phyloP scores from a whole-genome alignment of 1,140 invertebrate genomes.

The Pectinophora gossypiella region DNA sequence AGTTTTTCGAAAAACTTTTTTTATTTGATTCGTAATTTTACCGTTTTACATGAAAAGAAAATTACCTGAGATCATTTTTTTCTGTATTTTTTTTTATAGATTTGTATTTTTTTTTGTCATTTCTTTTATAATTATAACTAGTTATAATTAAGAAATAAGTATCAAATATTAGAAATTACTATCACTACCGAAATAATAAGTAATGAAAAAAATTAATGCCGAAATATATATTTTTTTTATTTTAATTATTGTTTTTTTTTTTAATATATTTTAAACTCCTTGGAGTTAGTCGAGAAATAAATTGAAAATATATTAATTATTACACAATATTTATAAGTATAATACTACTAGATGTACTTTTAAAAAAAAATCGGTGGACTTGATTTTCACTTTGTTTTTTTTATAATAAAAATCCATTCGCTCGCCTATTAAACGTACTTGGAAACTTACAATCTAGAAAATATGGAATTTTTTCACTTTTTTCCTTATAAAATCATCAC shows the following conservation, averaged over 20 bases:
- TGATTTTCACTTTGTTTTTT: slow-evolving; percentile 13
- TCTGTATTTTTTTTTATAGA: slow-evolving; percentile 27
- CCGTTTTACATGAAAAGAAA: slow-evolving; percentile 5
- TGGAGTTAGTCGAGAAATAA: slow-evolving; percentile 13
- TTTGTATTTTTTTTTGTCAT: slow-evolving; percentile 34
- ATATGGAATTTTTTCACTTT: slow-evolving; percentile 17
- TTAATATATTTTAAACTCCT: slow-evolving; percentile 11
- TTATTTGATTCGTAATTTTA: not conserved
- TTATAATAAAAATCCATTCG: not conserved
- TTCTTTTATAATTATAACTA: slow-evolving; percentile 23
- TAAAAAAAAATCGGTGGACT: slow-evolving; percentile 24
- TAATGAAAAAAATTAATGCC: slow-evolving; percentile 18
- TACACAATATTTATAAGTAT: slow-evolving; percentile 3
- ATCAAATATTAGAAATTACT: slow-evolving; percentile 15
- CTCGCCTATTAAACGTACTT: not conserved
- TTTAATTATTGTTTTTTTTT: slow-evolving; percentile 13
- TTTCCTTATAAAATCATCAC: slow-evolving; percentile 18
- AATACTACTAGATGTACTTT: slow-evolving; percentile 9
- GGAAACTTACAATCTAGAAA: slow-evolving; percentile 6
- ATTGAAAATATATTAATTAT: slow-evolving; percentile 12
- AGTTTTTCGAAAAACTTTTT: not conserved
- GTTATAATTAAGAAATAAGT: slow-evolving; percentile 15
- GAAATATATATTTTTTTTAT: not conserved
- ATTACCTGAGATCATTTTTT: slow-evolving; percentile 34
- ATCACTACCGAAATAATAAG: slow-evolving; percentile 10